phyloP scores from a whole-genome alignment of 2,113 vertebrate genomes.

The Seriola quinqueradiata region DNA sequence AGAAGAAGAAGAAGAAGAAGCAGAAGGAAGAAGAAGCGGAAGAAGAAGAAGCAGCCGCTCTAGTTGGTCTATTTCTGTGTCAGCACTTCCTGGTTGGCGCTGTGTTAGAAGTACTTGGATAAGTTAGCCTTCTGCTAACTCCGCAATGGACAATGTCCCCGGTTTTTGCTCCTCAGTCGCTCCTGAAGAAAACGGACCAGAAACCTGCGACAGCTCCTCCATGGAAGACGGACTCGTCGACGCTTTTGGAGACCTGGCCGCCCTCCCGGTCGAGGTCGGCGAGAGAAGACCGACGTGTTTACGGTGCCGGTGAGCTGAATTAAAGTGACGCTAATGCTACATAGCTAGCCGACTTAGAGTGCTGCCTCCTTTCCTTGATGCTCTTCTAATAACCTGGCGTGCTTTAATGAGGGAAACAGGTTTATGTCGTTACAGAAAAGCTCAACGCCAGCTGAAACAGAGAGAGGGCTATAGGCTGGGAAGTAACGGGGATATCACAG shows the following conservation, averaged over 20 bases:
- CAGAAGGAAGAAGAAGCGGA: too few species aligned
- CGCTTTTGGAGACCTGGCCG: conserved; percentile 85
- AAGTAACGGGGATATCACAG: conserved; percentile 40
- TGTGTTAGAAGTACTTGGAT: conserved; percentile 10
- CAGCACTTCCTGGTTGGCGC: not conserved
- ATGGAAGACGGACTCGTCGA: conserved; percentile 64
- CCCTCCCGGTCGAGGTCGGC: conserved; percentile 87
- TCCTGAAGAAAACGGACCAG: conserved; percentile 26
- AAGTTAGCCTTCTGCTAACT: conserved; percentile 55
- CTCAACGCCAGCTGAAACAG: conserved; percentile 39
- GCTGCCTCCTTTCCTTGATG: not conserved
- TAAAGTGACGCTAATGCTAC: conserved; percentile 64
- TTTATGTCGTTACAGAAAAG: conserved; percentile 48
- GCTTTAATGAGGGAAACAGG: conserved; percentile 43
- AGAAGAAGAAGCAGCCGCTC: too few species aligned
- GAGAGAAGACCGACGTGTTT: conserved; percentile 90
- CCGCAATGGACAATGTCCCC: conserved; percentile 61
- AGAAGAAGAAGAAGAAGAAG: too few species aligned
- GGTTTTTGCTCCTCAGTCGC: not conserved
- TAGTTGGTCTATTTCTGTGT: conserved; percentile 29
- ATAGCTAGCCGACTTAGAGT: conserved; percentile 39
- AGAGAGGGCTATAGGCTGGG: conserved; percentile 33
- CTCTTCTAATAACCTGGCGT: conserved; percentile 13
- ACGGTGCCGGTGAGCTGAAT: conserved; percentile 88
- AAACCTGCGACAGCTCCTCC: conserved; percentile 26